Conservation (phyloP, 2,888 invertebrate species). For the Drosophila atripex region DNA sequence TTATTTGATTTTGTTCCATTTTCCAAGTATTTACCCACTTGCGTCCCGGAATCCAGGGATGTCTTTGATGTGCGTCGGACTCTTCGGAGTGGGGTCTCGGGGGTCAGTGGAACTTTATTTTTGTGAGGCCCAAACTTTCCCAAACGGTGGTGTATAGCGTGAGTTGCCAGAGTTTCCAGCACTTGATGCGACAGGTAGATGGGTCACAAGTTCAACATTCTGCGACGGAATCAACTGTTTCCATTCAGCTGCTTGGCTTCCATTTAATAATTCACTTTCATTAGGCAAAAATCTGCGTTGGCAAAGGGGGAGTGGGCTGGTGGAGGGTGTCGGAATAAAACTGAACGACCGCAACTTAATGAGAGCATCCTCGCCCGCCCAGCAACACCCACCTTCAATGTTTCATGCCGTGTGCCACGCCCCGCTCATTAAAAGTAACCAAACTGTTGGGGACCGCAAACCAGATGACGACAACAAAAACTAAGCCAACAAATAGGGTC, state of each 20-base stretch:
- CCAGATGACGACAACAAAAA: constrained; percentile 45
- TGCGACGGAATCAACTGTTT: constrained; percentile 20
- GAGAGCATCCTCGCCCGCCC: constrained; percentile 52
- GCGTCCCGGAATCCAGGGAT: constrained; percentile 1
- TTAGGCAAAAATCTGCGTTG: constrained; percentile 11
- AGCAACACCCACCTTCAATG: constrained; percentile 9
- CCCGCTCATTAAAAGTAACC: constrained; percentile 77
- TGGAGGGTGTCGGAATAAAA: constrained; percentile 52
- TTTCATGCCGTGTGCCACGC: constrained; percentile 50
- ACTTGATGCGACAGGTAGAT: constrained; percentile 20
- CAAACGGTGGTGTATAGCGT: no score
- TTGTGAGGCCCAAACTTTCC: background rate
- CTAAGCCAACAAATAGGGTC: constrained; percentile 50
- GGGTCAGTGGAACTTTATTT: constrained; percentile 28
- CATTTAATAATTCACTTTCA: constrained; percentile 51
- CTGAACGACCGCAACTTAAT: constrained; percentile 72
- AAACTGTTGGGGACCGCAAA: constrained; percentile 67
- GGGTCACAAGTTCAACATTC: constrained; percentile 37
- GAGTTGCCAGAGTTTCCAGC: constrained; percentile 3
- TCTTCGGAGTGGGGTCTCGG: background rate
- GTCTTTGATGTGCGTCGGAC: constrained; percentile 22
- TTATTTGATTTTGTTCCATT: constrained; percentile 24
- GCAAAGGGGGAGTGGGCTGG: constrained; percentile 10
- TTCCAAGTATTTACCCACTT: constrained; percentile 28
- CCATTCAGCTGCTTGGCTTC: constrained; percentile 36